These are phyloP conservation scores for Zaprionus tsacasi DNA, from an alignment of 1,140 invertebrate species.

Conservation along the genomic window DNA sequence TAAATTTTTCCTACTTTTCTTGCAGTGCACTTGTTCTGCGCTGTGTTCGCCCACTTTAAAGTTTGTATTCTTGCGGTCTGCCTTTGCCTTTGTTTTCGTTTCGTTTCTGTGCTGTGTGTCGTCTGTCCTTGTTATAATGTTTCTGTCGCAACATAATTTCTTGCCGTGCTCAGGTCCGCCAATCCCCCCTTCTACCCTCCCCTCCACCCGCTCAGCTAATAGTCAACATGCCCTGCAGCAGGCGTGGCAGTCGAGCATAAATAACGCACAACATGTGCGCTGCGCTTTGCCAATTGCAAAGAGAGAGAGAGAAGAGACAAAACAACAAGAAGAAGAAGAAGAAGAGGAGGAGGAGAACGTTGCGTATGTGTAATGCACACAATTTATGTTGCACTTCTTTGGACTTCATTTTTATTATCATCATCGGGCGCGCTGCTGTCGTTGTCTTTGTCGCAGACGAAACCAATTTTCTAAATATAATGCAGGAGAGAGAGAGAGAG, in stretches of 20 bases:
- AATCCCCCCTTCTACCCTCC: neutral
- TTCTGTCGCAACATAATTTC: conserved; percentile 70
- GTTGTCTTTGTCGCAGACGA: conserved; percentile 22
- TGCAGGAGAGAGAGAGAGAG: neutral
- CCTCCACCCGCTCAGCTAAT: neutral
- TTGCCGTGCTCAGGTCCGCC: neutral
- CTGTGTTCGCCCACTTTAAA: conserved; percentile 72
- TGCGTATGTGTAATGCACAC: conserved; percentile 75
- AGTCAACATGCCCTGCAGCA: conserved; percentile 17
- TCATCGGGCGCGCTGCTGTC: conserved; percentile 20
- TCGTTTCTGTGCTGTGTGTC: conserved; percentile 42
- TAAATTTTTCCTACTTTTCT: conserved; percentile 25
- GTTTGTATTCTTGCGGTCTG: conserved; percentile 36
- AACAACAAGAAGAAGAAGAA: conserved; percentile 35
- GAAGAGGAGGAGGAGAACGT: conserved; percentile 7
- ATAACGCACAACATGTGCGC: conserved; percentile 34
- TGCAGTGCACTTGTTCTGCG: conserved; percentile 62
- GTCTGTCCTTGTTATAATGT: conserved; percentile 72
- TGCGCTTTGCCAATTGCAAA: conserved; percentile 49
- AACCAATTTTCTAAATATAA: conserved; percentile 67
- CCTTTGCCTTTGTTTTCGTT: conserved; percentile 66
- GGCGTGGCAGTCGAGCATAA: conserved; percentile 40
- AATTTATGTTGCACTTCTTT: conserved; percentile 81
- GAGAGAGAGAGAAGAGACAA: conserved; percentile 14
- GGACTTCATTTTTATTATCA: conserved; percentile 78